Evolutionary conservation across 2,888 invertebrate genomes (phyloP), one percentile per base, ranked within the genome.

Genomic region (Tenthredo scrophulariae): DNA sequence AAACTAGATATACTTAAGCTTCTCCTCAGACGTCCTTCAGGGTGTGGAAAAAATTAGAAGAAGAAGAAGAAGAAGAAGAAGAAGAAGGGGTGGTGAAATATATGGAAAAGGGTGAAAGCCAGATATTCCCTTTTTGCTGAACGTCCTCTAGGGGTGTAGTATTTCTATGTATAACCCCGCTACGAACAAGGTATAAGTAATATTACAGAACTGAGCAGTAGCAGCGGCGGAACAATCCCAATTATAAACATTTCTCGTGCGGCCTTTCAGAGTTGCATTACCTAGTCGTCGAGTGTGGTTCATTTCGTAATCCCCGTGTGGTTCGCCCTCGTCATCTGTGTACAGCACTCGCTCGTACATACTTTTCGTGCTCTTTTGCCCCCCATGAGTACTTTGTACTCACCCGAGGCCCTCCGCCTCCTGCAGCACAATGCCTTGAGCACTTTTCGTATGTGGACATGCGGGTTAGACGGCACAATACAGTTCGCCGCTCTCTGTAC

Each of bases 231-330:
- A 90, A 90, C 92, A 92, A 92, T 92, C 90, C 91, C 91, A 92
- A 92, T 93, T 92, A 92, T 91, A 92, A 92, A 93, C 91, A 92
- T 91, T 91, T 91, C 91, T 90, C 89, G 89, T 91, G 7, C 13
- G 88, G 90, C 90, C 90, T 91, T 91, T 90, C 88, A 88, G 89
- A 90, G 90, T 90, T 89, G 89, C 90, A 91, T 91, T 90, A 90
- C 87, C 86, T 87, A 46, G 46, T 15, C 87, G 86, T 62, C 80
- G 58, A 58, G 80, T 37, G 58, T 80, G 40, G 80, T 80, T 80
- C 80, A 37, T 80, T 80, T 62, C 22, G 80, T 80, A 58, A 80
- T 80, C 80, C 80, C 80, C 40, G 54, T 54, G 33, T 26, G 18
- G 22, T 54, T 50, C 50, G 29, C 54, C 77, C 77, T 50, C 50